Conservation (phyloP, 2,797 vertebrate genomes). For the Yasuhikotakia modesta region DNA sequence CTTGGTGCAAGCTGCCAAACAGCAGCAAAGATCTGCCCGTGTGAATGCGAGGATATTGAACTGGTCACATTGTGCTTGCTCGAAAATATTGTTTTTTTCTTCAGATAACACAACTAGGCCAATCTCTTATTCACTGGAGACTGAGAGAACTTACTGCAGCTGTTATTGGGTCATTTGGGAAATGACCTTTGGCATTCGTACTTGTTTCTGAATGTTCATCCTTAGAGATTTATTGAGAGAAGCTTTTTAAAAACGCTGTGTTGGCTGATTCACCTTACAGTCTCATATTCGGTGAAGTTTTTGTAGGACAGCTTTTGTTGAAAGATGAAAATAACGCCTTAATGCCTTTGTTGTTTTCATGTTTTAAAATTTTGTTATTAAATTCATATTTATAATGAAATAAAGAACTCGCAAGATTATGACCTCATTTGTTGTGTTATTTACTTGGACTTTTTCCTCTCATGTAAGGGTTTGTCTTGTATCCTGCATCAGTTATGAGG, state of each 20-base stretch:
- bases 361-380: slow-evolving; percentile 71
- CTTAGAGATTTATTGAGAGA: slow-evolving; percentile 33
- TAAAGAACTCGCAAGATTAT: slow-evolving; percentile 66
- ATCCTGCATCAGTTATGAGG: too few relatives aligned
- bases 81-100: slow-evolving; percentile 14
- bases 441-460: background rate
- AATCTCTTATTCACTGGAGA: background rate
- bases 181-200: slow-evolving; percentile 27
- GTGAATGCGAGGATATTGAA: slow-evolving; percentile 3
- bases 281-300: slow-evolving; percentile 39
- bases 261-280: slow-evolving; percentile 34
- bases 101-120: slow-evolving; percentile 23
- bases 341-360: slow-evolving; percentile 82
- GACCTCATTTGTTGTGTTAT: slow-evolving; percentile 30
- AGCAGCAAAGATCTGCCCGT: background rate
- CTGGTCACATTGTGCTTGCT: slow-evolving; percentile 31
- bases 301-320: slow-evolving; percentile 55
- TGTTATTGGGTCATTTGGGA: slow-evolving; percentile 5
- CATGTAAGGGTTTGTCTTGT: background rate
- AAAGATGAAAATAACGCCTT: slow-evolving; percentile 80
- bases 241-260: slow-evolving; percentile 32
- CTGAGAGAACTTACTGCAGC: background rate
- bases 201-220: slow-evolving; percentile 34
- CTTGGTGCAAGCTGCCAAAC: background rate
- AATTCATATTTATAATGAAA: slow-evolving; percentile 82